Conservation (phyloP, 2,113 vertebrate genomes). For the Sarotherodon lohbergeri region DNA sequence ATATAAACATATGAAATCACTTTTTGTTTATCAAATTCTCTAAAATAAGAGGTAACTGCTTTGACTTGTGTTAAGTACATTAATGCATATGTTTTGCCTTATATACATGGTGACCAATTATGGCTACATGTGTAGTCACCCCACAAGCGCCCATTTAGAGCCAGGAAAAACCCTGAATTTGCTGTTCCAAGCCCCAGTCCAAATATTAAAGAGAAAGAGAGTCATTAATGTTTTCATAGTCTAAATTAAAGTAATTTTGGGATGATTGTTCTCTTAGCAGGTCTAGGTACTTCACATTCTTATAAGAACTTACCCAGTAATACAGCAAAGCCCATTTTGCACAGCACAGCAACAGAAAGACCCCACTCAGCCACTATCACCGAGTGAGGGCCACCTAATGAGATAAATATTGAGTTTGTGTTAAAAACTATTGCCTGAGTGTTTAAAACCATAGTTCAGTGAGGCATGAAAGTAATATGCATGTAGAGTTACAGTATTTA, state of each 20-base stretch:
- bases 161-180: neutral
- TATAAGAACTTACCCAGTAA: slow-evolving; percentile 78
- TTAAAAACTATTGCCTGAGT: neutral
- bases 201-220: neutral
- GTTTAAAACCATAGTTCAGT: neutral
- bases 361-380: slow-evolving; percentile 84
- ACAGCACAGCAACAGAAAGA: slow-evolving; percentile 78
- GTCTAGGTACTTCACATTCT: neutral
- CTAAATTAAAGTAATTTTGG: neutral
- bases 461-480: neutral
- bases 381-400: slow-evolving; percentile 87
- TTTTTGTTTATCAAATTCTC: neutral
- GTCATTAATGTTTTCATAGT: neutral
- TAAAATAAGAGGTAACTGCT: neutral
- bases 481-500: neutral
- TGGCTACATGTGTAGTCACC: neutral
- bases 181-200: neutral
- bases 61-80: neutral
- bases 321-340: slow-evolving; percentile 83
- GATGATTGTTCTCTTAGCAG: neutral
- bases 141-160: neutral
- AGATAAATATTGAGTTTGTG: neutral
- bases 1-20: neutral
- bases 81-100: neutral
- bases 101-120: neutral